Evolutionary conservation across 2,888 invertebrate genomes (phyloP), one percentile per base, ranked within the genome.

Genomic region (Drepana falcataria): DNA sequence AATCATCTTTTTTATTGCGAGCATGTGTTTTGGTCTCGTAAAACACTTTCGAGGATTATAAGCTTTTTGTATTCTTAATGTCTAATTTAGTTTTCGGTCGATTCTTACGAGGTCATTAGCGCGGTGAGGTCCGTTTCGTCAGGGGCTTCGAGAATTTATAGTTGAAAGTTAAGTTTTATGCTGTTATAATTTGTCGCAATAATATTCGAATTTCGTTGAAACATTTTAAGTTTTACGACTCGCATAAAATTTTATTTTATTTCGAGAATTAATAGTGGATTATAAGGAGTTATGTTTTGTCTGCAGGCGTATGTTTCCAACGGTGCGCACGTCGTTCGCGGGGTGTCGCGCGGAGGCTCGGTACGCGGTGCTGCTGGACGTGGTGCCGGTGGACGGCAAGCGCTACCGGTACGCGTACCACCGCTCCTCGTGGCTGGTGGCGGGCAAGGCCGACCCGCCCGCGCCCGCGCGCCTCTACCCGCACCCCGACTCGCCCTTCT

Each of bases 391-490:
- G 78, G 99, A 99, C 92, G 96, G 96, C 89, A 97, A 98, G 90
- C 94, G 99, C 56, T 98, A 98, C 92, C 95, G 98, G 63, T 99
- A 99, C 93, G 98, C 99, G 65, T 99, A 99, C 93, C 99, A 99
- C 92, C 95, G 98, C 76, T 98, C 98, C 65, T 98, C 98, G 54
- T 99, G 99, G 99, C 93, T 98, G 77, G 98, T 98, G 68, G 99
- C 99, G 35, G 99, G 99, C 64, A 99, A 99, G 90, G 99, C 99
- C 48, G 99, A 99, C 92, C 98, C 98, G n/a, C 98, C 98, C 74
- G 95, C 97, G 41, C 98, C 98, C 60, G 95, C 96, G 63, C 93
- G 98, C 64, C 94, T 98, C 77, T 98, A 98, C 93, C 95, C 97
- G 56, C 99, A 99, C 92, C 99, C 99, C 47, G 99, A 99, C 90